Percentiles rank a stretch among this genome's conserved stretches.
phyloP scores from a whole-genome alignment of 2,888 invertebrate species.

The Graphium colonna region DNA sequence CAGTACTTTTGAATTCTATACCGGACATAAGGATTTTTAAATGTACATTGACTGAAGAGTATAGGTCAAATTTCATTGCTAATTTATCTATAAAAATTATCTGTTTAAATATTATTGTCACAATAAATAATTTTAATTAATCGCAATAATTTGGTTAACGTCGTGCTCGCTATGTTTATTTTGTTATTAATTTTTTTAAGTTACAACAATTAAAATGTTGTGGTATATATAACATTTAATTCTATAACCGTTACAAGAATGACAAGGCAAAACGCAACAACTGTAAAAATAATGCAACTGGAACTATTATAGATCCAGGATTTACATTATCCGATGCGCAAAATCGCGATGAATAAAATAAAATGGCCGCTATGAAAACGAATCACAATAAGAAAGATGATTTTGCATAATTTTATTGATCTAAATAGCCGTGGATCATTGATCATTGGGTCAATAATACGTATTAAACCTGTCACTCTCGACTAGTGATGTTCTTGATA shows the following conservation, averaged over 20 bases:
- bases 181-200: no score
- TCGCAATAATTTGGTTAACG: no score
- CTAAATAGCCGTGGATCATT: constrained; percentile 74
- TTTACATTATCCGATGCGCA: constrained; percentile 25
- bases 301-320: constrained; percentile 6
- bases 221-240: constrained; percentile 1
- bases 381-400: constrained; percentile 61
- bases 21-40: no score
- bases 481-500: constrained; percentile 39
- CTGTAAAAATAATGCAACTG: neutral
- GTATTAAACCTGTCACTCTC: constrained; percentile 58
- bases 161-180: no score
- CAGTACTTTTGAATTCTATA: no score
- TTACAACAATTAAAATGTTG: neutral
- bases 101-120: no score
- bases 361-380: constrained; percentile 57
- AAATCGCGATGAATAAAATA: constrained; percentile 40
- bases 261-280: constrained; percentile 12
- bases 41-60: no score
- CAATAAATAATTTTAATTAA: no score
- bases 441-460: constrained; percentile 71
- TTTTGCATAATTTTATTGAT: constrained; percentile 78
- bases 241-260: constrained; percentile 12
- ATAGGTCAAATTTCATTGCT: no score
- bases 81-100: no score